Evolutionary conservation across 1,140 invertebrate genomes (phyloP), one percentile per base, ranked within the genome.

Genomic region (Diplogasteroides magnus): DNA sequence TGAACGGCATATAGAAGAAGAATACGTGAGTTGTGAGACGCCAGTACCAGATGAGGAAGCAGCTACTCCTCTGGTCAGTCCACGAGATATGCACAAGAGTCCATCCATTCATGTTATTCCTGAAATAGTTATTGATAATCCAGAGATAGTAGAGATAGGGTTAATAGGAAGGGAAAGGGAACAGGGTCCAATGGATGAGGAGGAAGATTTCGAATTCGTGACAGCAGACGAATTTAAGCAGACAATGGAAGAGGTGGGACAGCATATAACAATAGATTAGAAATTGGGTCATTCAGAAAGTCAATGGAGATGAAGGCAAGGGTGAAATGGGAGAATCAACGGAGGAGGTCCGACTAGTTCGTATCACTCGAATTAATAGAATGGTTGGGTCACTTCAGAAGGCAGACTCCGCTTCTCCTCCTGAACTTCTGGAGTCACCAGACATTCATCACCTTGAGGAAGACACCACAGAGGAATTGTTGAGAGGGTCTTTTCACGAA

Each of bases 341-440:
- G n/a, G n/a, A n/a, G n/a, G n/a, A n/a, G n/a, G n/a, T n/a, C n/a
- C n/a, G n/a, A n/a, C n/a, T n/a, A n/a, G n/a, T n/a, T n/a, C n/a
- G n/a, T n/a, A n/a, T n/a, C n/a, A n/a, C n/a, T n/a, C n/a, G n/a
- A n/a, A n/a, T n/a, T n/a, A n/a, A n/a, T n/a, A n/a, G n/a, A n/a
- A n/a, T n/a, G 28, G 28, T 64, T 28, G n/a, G 15, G 28, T 28
- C 28, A 31, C 28, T 31, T 66, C 64, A 37, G 19, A 66, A 55
- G 31, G 56, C 48, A 37, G 70, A 64, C 31, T 27, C 55, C 11
- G 1, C 37, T 13, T 64, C 48, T 13, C 32, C 69, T 25, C 69
- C 69, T 26, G 70, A 72, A 31, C n/a, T 72, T 6, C 15, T 37
- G 11, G n/a, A n/a, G n/a, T n/a, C n/a, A n/a, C n/a, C n/a, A n/a